A percentile compares a stretch with the other conserved stretches of the same genome.
Conservation (phyloP, 1,140 invertebrate genomes). For the Euschistus heros region DNA sequence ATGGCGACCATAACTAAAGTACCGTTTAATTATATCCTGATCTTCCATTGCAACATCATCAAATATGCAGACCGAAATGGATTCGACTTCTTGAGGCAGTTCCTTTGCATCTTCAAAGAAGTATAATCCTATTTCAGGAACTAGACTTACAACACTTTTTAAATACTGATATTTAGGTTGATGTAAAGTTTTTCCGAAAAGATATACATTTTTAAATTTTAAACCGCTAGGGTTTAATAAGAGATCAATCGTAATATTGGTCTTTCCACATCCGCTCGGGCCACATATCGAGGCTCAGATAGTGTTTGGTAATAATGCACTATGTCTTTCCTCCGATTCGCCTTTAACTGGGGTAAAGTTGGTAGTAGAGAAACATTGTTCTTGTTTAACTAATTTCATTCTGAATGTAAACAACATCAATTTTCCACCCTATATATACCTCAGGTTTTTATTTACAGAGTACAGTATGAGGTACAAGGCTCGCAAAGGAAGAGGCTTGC, state of each 20-base stretch:
- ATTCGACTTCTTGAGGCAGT: constrained; percentile 21
- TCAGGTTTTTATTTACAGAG: constrained; percentile 35
- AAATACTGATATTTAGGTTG: constrained; percentile 35
- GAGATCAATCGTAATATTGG: constrained; percentile 33
- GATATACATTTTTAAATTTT: constrained; percentile 35
- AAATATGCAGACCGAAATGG: too few species aligned
- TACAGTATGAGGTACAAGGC: constrained; percentile 39
- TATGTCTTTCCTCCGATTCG: constrained; percentile 23
- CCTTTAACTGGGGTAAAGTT: neutral
- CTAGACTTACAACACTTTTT: constrained; percentile 29
- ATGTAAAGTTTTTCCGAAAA: constrained; percentile 33
- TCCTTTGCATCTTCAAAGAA: constrained; percentile 20
- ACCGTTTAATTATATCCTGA: constrained; percentile 25
- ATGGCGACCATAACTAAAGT: too few species aligned
- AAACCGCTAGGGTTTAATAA: constrained; percentile 33
- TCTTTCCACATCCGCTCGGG: constrained; percentile 35
- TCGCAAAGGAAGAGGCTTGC: too few species aligned
- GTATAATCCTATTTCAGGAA: constrained; percentile 27
- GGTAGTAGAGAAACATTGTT: neutral
- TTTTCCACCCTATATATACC: neutral
- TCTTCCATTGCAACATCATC: constrained; percentile 33
- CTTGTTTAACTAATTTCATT: neutral
- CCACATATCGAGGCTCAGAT: constrained; percentile 32
- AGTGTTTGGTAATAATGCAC: too few species aligned
- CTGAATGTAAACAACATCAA: neutral